phyloP scores from a whole-genome alignment of 2,888 invertebrate genomes.

The Diabrotica balteata region DNA sequence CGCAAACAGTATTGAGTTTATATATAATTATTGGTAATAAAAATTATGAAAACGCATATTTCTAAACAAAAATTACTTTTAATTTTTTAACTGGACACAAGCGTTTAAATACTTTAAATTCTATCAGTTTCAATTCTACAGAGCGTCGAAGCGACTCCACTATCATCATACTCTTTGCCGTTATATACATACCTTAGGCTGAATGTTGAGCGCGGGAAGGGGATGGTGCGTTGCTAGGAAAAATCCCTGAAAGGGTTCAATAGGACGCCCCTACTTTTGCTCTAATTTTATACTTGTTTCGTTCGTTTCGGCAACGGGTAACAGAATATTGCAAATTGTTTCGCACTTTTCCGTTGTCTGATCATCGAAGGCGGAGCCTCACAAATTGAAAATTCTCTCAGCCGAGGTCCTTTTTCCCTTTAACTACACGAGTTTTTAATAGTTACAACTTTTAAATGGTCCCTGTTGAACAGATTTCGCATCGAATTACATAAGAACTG shows the following conservation, averaged over 20 bases:
- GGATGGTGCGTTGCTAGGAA: slow-evolving; percentile 39
- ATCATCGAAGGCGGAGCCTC: slow-evolving; percentile 23
- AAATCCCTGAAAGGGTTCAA: slow-evolving; percentile 37
- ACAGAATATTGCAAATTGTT: slow-evolving; percentile 36
- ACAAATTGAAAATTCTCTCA: slow-evolving; percentile 27
- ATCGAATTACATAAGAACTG: too few species aligned
- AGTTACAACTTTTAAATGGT: slow-evolving; percentile 12
- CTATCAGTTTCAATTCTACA: too few species aligned
- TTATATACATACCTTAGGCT: slow-evolving; percentile 24
- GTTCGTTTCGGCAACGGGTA: slow-evolving; percentile 29
- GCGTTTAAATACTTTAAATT: too few species aligned
- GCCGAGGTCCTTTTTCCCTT: slow-evolving; percentile 6
- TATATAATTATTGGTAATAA: too few species aligned
- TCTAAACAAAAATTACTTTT: too few species aligned
- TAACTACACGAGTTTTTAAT: slow-evolving; percentile 6
- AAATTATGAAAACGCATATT: too few species aligned
- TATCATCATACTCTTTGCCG: slow-evolving; percentile 19
- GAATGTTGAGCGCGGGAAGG: slow-evolving; percentile 19
- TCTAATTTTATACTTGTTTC: slow-evolving; percentile 37
- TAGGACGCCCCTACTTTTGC: slow-evolving; percentile 36
- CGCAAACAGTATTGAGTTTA: too few species aligned
- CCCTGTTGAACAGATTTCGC: too few species aligned
- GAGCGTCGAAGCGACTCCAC: neutral
- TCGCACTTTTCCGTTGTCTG: slow-evolving; percentile 31
- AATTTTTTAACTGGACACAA: too few species aligned